Conservation (phyloP, 2,113 vertebrate genomes). For the Otus sunia region DNA sequence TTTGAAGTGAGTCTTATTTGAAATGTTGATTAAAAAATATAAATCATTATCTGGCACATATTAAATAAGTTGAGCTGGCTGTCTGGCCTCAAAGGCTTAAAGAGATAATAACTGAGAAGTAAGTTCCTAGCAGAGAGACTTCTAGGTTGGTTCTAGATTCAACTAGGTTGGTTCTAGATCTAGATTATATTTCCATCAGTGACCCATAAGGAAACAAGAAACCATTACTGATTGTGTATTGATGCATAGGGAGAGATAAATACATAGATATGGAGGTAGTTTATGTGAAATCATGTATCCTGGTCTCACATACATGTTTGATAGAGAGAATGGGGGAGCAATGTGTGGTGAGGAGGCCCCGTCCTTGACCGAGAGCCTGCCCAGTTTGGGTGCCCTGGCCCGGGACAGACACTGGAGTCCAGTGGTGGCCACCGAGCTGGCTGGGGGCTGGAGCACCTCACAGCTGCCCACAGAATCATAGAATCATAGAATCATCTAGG, state of each 20-base stretch:
- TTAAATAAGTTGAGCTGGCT: background rate
- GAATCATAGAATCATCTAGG: no score
- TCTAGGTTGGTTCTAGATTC: background rate
- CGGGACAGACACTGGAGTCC: background rate
- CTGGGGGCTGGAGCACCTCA: background rate
- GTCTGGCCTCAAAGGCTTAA: background rate
- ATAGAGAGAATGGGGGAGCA: background rate
- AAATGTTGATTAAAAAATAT: background rate
- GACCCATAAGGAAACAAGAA: background rate
- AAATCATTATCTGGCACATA: background rate
- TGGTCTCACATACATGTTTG: background rate
- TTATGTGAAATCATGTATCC: background rate
- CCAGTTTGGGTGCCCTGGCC: background rate
- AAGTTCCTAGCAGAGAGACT: background rate
- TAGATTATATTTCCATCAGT: background rate
- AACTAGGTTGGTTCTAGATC: background rate
- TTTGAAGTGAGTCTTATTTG: background rate
- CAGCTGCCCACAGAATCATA: no score
- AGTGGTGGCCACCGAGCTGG: background rate
- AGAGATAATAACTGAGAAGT: background rate
- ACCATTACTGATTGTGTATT: background rate
- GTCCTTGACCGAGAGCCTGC: background rate
- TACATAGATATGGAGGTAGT: background rate
- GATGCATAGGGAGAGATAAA: background rate
- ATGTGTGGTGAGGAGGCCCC: accelerated